Conservation (phyloP, 2,888 invertebrate genomes). For the Thelaira solivaga region DNA sequence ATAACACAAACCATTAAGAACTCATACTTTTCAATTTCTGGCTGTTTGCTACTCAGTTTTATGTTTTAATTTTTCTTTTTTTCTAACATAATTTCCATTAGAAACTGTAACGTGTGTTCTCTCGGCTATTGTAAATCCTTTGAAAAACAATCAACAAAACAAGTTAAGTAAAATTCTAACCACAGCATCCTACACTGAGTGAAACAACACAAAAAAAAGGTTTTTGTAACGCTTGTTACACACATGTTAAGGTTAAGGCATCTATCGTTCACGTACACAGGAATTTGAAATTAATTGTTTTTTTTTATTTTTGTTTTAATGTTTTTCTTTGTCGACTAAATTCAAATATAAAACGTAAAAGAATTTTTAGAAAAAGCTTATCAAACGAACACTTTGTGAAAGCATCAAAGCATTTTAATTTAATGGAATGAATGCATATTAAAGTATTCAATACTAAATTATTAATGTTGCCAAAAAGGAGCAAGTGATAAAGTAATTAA, state of each 20-base stretch:
- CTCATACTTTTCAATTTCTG: too few species aligned
- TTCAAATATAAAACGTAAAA: not conserved
- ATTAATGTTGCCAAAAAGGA: not conserved
- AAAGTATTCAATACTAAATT: conserved; percentile 4
- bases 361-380: not conserved
- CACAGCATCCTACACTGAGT: too few species aligned
- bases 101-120: not conserved
- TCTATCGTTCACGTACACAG: conserved; percentile 10
- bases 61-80: too few species aligned
- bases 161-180: not conserved
- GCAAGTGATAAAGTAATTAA: not conserved
- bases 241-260: conserved; percentile 23
- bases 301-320: not conserved
- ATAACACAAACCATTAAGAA: too few species aligned
- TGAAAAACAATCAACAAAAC: conserved; percentile 36
- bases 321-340: not conserved
- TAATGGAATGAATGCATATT: conserved; percentile 16
- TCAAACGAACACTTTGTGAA: not conserved
- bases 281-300: not conserved
- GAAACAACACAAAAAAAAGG: not conserved
- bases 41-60: too few species aligned
- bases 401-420: not conserved
- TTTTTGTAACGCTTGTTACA: conserved; percentile 13
- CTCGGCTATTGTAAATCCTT: not conserved
- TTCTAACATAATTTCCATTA: conserved; percentile 12